Base-by-base conservation (phyloP, 2,797 vertebrate genomes). In the Leucoraja ocellata region DNA sequence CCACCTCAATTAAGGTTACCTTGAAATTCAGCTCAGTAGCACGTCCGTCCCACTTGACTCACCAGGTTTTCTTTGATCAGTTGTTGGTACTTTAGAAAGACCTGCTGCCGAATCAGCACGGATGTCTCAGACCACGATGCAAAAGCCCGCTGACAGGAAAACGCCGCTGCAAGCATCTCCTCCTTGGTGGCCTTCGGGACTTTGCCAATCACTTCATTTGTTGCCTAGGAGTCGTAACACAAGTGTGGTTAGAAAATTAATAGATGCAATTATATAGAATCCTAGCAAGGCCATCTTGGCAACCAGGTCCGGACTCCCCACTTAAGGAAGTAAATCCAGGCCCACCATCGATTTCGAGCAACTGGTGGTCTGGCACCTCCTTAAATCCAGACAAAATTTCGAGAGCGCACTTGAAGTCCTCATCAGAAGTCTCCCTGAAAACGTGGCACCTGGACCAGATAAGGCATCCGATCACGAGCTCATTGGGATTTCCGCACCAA, bases 31-130 rank as follows among this genome's bases (percentile, higher is more conserved):
- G 28, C 16, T 73, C 10, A 28, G 36, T 46, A 16, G 7, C 23
- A 92, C 71, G 28, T n/a, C 25, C 13, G 28, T 28, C 7, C 39
- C 10, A 39, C 10, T 25, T 76, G 18, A 58, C 97, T 97, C 96
- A 99, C 98, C 97, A 99, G 97, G 95, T 99, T 99, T 94, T 99
- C 98, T 95, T 99, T 99, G 96, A 99, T 99, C 94, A 99, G 97
- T 94, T 97, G 98, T 94, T 99, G 98, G 95, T 99, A 99, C 94
- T 98, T 97, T 77, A 99, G 97, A 93, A 99, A 98, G 94, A 99
- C 94, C 95, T 99, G 98, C 95, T 99, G 98, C 63, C 98, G 97
- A 93, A 97, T 96, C 95, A 99, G 95, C 95, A 99, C 95, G 61
- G 99, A 99, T 0, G 97, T 98, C 93, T 98, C 98, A 1, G 98